These are phyloP conservation scores for Takifugu bimaculatus DNA, from an alignment of 2,113 vertebrate genomes.

Conservation along the genomic window DNA sequence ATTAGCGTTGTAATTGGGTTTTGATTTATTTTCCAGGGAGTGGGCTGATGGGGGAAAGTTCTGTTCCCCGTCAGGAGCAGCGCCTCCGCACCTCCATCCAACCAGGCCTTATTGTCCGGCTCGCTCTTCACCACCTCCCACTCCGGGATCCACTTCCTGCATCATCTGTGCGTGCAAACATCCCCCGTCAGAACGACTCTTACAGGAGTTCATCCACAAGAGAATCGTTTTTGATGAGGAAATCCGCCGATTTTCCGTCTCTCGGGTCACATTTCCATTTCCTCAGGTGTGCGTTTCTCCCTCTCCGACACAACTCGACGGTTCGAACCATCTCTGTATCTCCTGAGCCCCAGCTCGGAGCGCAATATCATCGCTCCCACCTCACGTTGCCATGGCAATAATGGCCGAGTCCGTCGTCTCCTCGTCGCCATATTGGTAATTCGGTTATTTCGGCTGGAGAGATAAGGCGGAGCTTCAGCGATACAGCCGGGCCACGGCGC, in stretches of 20 bases:
- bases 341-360: conserved; percentile 18
- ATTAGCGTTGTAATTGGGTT: conserved; percentile 58
- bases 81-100: too few species aligned
- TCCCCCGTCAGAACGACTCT: conserved; percentile 18
- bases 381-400: conserved; percentile 70
- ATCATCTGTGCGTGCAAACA: conserved; percentile 43
- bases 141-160: conserved; percentile 24
- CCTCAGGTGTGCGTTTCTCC: too few species aligned
- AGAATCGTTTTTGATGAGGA: too few species aligned
- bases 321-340: neutral
- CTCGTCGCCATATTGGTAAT: conserved; percentile 50
- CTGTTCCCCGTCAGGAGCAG: neutral
- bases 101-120: too few species aligned
- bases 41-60: conserved; percentile 5
- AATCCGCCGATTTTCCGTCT: too few species aligned
- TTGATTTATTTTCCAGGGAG: conserved; percentile 48
- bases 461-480: conserved; percentile 26
- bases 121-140: conserved; percentile 1
- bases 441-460: conserved; percentile 56
- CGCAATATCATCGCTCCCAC: conserved; percentile 53
- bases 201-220: conserved; percentile 25
- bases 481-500: conserved; percentile 29
- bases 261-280: too few species aligned
- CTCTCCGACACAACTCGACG: too few species aligned
- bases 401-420: conserved; percentile 54